Conservation (phyloP, 2,888 invertebrate genomes). For the Nineta flava region DNA sequence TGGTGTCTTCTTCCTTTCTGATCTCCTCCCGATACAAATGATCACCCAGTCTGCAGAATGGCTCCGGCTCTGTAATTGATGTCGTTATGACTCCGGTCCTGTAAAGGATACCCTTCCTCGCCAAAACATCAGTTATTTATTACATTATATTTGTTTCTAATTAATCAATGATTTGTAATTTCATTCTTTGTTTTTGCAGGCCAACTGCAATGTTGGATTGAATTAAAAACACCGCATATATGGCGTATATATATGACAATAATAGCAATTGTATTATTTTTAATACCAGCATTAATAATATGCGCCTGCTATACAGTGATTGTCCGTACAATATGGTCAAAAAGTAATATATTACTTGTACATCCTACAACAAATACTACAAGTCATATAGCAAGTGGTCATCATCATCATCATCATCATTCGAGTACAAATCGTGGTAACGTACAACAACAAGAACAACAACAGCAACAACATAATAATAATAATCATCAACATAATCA, state of each 20-base stretch:
- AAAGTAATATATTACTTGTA: constrained; percentile 50
- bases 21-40: too few relatives aligned
- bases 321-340: constrained; percentile 84
- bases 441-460: too few relatives aligned
- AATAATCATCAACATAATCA: too few relatives aligned
- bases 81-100: too few relatives aligned
- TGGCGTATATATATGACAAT: constrained; percentile 85
- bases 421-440: not conserved
- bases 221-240: constrained; percentile 49
- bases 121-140: too few relatives aligned
- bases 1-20: too few relatives aligned
- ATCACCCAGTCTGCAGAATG: too few relatives aligned
- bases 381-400: too few relatives aligned
- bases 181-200: constrained; percentile 28
- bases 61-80: too few relatives aligned
- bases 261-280: constrained; percentile 66
- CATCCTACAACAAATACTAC: constrained; percentile 26
- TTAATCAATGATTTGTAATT: not conserved
- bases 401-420: not conserved
- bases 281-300: constrained; percentile 75
- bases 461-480: too few relatives aligned
- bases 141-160: not conserved
- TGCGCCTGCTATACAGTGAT: constrained; percentile 82
- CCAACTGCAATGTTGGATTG: constrained; percentile 78
- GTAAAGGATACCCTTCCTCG: too few relatives aligned